Evolutionary conservation across 2,797 vertebrate species (phyloP).

Genomic region (Tapera naevia): DNA sequence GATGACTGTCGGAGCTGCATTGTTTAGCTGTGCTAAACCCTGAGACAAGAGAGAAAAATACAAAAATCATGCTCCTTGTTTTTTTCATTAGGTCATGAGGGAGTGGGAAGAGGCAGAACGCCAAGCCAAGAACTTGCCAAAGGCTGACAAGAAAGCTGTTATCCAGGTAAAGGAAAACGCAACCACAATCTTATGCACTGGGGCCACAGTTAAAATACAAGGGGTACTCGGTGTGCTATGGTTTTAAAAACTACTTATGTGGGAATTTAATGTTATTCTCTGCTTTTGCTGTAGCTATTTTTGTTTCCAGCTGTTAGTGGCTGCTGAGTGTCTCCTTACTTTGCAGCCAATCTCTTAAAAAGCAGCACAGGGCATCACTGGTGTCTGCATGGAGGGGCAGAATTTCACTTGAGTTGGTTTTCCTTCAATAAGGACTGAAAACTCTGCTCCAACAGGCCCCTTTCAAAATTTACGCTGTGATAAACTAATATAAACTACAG

Average conservation of each 20-base stretch:
- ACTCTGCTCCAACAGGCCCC: fast-evolving
- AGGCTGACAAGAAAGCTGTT: constrained; percentile 95
- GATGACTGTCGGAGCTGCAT: background rate
- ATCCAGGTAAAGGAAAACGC: constrained; percentile 87
- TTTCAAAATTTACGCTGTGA: background rate
- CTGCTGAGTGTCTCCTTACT: background rate
- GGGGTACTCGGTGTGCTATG: background rate
- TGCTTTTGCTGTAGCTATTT: background rate
- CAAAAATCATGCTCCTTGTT: background rate
- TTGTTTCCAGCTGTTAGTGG: background rate
- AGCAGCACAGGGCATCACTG: background rate
- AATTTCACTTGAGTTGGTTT: background rate
- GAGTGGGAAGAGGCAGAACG: constrained; percentile 98
- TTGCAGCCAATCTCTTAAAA: background rate
- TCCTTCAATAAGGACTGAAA: background rate
- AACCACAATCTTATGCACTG: background rate
- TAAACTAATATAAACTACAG: background rate
- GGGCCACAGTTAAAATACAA: background rate
- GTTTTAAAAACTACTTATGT: background rate
- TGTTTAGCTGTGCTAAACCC: background rate
- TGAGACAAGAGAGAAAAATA: background rate
- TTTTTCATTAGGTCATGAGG: constrained; percentile 90
- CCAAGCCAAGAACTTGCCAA: constrained; percentile 94
- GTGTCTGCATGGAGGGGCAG: background rate
- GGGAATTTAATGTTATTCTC: background rate